phyloP scores from a whole-genome alignment of 1,140 invertebrate genomes.

The Chelonus insularis region DNA sequence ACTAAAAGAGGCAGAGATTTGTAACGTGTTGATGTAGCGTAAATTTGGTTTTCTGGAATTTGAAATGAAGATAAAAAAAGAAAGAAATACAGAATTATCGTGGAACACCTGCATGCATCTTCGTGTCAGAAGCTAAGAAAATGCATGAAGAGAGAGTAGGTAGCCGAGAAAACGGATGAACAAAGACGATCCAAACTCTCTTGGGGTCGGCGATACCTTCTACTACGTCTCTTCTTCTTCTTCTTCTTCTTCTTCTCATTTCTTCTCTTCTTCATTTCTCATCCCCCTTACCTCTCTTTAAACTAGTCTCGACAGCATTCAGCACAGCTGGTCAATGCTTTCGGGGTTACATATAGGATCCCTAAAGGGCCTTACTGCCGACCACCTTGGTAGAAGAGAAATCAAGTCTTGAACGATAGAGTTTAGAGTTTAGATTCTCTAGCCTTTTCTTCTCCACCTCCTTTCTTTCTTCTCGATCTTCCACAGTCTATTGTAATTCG shows the following conservation, averaged over 20 bases:
- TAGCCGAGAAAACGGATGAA: conserved; percentile 4
- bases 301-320: background rate
- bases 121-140: conserved; percentile 5
- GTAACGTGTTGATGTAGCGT: background rate
- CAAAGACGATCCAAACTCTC: background rate
- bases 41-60: conserved; percentile 12
- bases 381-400: conserved; percentile 11
- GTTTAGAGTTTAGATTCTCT: background rate
- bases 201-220: background rate
- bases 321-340: conserved; percentile 21
- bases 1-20: background rate
- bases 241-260: background rate
- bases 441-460: background rate
- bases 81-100: conserved; percentile 1
- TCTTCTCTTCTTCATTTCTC: background rate
- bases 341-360: background rate
- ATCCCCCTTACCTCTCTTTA: background rate
- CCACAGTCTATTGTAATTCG: conserved; percentile 6
- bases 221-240: too few relatives aligned
- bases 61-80: background rate
- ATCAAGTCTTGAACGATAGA: background rate
- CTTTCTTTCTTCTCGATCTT: background rate
- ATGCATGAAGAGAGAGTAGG: background rate
- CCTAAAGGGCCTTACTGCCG: background rate
- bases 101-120: conserved; percentile 7